Evolutionary conservation across 92 coral and sea anemone species (phyloP), one percentile per base, ranked within the genome.

Genomic region (Meandrina meandrites): DNA sequence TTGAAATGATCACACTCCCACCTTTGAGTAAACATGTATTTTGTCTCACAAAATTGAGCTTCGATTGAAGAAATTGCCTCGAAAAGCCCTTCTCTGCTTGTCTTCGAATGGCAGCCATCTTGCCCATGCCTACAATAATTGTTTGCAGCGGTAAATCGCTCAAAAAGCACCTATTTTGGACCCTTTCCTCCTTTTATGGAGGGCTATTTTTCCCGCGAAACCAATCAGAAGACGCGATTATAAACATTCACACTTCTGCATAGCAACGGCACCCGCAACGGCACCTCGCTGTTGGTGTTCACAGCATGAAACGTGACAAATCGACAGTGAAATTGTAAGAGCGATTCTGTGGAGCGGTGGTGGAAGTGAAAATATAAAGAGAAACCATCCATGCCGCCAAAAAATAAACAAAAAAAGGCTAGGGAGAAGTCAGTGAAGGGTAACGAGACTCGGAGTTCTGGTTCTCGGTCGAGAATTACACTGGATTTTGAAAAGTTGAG

Each of bases 221-320:
- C n/a, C n/a, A n/a, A n/a, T n/a, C n/a, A n/a, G n/a, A 80, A 31
- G 47, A 79, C 28, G 83, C 24, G 48, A 79, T 79, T 75, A 79
- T 47, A 79, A 79, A 51, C 82, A 79, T 3, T n/a, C 2, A 79
- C 40, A 28, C 82, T 40, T 80, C 36, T 35, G 84, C 51, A 32
- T 79, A 58, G 84, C 84, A 57, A 57, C 74, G 73, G 74, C 73
- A 64, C 84, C 84, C 35, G 73, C 84, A 80, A 64, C 84, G 31
- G 75, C 31, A 10, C 31, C 84, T 32, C 34, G 34, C 35, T 12
- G 35, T 37, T 2, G 17, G 51, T 42, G 73, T 31, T 81, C 37
- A 81, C 58, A 66, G 84, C 84, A 8, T 28, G 32, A 30, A 60
- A 16, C n/a, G n/a, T n/a, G n/a, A n/a, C n/a, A n/a, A n/a, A n/a